Percentiles rank a stretch among this genome's conserved stretches.
phyloP scores from a whole-genome alignment of 2,797 vertebrate species.

The Chelmon rostratus region DNA sequence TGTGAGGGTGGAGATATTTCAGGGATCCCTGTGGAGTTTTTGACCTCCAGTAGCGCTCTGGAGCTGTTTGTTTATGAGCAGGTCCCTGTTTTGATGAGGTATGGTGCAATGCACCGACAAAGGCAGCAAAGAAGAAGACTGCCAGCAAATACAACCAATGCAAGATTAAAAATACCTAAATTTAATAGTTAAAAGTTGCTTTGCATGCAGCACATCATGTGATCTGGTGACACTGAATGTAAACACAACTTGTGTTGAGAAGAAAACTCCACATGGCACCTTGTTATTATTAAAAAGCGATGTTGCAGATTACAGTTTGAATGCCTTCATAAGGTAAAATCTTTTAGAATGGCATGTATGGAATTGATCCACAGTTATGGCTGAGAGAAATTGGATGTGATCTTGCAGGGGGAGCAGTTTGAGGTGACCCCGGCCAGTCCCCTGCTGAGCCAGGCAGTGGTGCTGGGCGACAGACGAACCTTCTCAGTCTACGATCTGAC shows the following conservation, averaged over 20 bases:
- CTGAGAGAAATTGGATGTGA: constrained; percentile 15
- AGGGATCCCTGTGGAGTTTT: background rate
- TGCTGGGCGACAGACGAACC: constrained; percentile 91
- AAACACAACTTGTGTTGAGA: background rate
- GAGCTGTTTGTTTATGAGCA: constrained; percentile 13
- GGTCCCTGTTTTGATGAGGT: background rate
- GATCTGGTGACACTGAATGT: background rate
- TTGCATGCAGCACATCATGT: too few relatives aligned
- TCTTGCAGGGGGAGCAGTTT: constrained; percentile 89
- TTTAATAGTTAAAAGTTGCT: too few relatives aligned
- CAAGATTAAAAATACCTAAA: background rate
- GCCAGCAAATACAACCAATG: background rate
- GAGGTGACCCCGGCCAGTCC: constrained; percentile 89
- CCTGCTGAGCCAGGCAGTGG: constrained; percentile 86
- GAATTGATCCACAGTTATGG: background rate
- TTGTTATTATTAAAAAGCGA: background rate
- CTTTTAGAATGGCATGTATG: background rate
- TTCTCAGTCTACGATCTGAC: constrained; percentile 94
- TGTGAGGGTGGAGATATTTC: background rate
- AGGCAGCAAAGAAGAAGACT: background rate
- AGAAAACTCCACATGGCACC: background rate
- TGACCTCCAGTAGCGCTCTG: background rate
- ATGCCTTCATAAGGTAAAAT: background rate
- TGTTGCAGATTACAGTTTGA: background rate
- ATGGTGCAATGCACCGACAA: background rate